Conservation (phyloP, 2,797 vertebrate genomes). For the Cossypha polioptera region DNA sequence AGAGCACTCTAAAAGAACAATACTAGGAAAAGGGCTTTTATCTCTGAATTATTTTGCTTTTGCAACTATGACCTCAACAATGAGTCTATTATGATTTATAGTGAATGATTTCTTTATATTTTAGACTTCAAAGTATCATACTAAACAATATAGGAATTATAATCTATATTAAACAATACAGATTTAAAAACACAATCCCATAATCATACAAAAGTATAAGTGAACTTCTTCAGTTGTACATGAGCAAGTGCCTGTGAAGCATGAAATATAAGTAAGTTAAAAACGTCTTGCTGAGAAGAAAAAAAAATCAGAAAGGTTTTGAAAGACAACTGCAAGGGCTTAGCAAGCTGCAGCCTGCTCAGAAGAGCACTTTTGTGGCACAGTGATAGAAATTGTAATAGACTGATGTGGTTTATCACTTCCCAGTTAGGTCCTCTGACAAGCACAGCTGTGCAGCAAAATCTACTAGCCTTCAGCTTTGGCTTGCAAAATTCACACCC, state of each 20-base stretch:
- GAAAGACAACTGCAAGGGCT: not conserved
- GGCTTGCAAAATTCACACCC: not conserved
- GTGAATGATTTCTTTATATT: not conserved
- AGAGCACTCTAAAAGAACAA: not conserved
- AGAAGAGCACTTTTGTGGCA: not conserved
- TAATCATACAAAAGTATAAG: not conserved
- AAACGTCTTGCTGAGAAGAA: not conserved
- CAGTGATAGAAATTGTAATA: not conserved
- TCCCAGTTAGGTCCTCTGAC: not conserved
- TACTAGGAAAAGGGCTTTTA: not conserved
- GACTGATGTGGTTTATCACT: not conserved
- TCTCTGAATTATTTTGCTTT: not conserved
- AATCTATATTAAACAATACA: not conserved
- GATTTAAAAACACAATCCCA: not conserved
- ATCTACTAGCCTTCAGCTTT: not conserved
- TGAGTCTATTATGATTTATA: not conserved
- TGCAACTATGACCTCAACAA: not conserved
- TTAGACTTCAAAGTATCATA: not conserved
- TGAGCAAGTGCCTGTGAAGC: not conserved
- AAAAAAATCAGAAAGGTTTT: not conserved
- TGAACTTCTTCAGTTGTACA: not conserved
- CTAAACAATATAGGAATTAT: not conserved
- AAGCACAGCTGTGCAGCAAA: not conserved
- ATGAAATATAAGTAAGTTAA: not conserved
- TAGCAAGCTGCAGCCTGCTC: not conserved